Percentiles rank a stretch among this genome's conserved stretches.
These are phyloP conservation scores for Neofelis nebulosa DNA, from an alignment of 2,113 vertebrate genomes.

Conservation along the genomic window DNA sequence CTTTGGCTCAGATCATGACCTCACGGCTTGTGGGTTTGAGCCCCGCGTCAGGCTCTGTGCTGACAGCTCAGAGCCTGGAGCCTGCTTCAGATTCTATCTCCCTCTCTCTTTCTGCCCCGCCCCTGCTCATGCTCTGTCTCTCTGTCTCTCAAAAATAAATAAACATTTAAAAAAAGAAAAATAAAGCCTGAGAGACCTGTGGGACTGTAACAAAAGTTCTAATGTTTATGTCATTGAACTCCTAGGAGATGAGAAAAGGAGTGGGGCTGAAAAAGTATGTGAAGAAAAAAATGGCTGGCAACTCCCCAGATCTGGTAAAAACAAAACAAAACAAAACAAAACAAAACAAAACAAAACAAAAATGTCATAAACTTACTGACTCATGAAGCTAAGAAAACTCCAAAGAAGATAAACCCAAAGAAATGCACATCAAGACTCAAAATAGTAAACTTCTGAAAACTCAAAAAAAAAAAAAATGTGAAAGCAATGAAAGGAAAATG, in stretches of 20 bases:
- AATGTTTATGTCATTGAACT: neutral
- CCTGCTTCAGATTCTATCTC: too few species aligned
- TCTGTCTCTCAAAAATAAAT: neutral
- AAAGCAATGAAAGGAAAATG: neutral
- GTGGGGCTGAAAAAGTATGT: neutral
- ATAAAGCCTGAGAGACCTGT: neutral
- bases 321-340: neutral
- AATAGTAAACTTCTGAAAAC: conserved; percentile 1
- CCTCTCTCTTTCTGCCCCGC: too few species aligned
- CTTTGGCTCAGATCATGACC: too few species aligned
- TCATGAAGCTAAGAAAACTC: neutral
- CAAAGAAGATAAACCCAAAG: neutral
- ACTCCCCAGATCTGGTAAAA: neutral
- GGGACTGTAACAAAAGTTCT: neutral
- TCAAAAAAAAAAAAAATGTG: neutral
- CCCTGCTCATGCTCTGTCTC: too few species aligned
- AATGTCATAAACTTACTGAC: neutral
- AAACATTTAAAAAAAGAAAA: neutral
- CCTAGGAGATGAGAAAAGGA: neutral
- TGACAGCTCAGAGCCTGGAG: too few species aligned
- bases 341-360: neutral
- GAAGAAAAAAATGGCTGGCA: neutral
- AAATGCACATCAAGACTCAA: neutral
- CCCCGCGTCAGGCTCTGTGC: too few species aligned
- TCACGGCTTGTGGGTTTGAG: too few species aligned